Evolutionary conservation across 2,113 vertebrate species (phyloP).

Genomic region (Vulpes ferrilata): DNA sequence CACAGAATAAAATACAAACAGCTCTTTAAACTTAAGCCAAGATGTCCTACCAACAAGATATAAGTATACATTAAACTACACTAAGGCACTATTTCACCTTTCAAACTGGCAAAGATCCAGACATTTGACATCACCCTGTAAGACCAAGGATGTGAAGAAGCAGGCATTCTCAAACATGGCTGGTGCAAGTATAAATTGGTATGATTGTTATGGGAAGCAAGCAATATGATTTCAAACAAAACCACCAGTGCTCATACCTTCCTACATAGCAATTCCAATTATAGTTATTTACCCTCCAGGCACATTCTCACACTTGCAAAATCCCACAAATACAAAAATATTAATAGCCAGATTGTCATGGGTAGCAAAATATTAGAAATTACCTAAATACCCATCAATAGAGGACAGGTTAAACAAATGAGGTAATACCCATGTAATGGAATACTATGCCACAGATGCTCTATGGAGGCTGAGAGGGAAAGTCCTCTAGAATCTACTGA

Average conservation of each 20-base stretch:
- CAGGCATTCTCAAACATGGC: not conserved
- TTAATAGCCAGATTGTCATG: not conserved
- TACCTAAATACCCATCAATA: not conserved
- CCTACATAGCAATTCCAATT: not conserved
- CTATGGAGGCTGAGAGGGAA: not conserved
- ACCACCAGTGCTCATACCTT: not conserved
- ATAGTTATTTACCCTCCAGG: not conserved
- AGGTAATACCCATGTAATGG: not conserved
- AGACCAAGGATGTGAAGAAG: not conserved
- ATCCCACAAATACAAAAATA: constrained; percentile 9
- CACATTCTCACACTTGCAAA: not conserved
- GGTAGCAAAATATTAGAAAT: constrained; percentile 25
- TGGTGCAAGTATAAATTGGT: not conserved
- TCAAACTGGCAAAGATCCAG: not conserved
- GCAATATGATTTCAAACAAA: not conserved
- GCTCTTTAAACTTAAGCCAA: not conserved
- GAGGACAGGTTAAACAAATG: not conserved
- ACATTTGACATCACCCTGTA: not conserved
- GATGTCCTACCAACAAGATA: not conserved
- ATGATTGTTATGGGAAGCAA: not conserved
- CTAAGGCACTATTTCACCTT: not conserved
- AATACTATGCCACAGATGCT: not conserved
- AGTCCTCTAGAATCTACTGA: not conserved
- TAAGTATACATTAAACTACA: not conserved
- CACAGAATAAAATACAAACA: not conserved